Percentiles rank a stretch among this genome's conserved stretches.
These are phyloP conservation scores for Cydia pomonella DNA, from an alignment of 1,140 invertebrate species.

Conservation along the genomic window DNA sequence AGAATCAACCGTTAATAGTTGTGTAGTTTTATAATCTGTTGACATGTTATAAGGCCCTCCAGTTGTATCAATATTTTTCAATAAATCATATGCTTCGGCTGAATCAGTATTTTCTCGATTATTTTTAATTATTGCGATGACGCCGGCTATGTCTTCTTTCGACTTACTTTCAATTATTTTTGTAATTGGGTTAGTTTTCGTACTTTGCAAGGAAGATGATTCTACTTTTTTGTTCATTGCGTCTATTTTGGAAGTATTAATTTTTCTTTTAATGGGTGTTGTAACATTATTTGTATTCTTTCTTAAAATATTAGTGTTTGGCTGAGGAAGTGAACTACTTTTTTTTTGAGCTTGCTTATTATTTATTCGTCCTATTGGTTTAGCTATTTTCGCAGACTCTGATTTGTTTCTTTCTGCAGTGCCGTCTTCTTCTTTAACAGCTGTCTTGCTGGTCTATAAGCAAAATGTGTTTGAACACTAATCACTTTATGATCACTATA, in stretches of 20 bases:
- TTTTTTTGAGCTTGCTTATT: not conserved
- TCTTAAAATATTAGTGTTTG: not conserved
- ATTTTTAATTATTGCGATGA: not conserved
- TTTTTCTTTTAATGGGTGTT: not conserved
- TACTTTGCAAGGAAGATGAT: not conserved
- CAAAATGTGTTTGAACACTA: not conserved
- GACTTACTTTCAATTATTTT: not conserved
- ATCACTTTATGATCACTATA: not conserved
- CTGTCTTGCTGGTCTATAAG: not conserved
- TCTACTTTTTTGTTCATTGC: not conserved
- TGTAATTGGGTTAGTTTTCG: not conserved
- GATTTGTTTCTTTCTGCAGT: not conserved
- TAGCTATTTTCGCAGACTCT: not conserved
- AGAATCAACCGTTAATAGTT: not conserved
- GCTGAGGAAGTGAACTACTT: not conserved
- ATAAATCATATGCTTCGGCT: not conserved
- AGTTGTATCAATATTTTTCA: not conserved
- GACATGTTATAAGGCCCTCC: not conserved
- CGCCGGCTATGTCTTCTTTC: not conserved
- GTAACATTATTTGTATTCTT: conserved; percentile 2
- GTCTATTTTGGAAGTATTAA: not conserved
- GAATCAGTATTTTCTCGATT: not conserved
- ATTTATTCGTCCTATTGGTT: not conserved
- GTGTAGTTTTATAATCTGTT: not conserved
- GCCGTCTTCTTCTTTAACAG: not conserved